Conservation (phyloP, 2,888 invertebrate species). For the Cyclophora albipunctata region DNA sequence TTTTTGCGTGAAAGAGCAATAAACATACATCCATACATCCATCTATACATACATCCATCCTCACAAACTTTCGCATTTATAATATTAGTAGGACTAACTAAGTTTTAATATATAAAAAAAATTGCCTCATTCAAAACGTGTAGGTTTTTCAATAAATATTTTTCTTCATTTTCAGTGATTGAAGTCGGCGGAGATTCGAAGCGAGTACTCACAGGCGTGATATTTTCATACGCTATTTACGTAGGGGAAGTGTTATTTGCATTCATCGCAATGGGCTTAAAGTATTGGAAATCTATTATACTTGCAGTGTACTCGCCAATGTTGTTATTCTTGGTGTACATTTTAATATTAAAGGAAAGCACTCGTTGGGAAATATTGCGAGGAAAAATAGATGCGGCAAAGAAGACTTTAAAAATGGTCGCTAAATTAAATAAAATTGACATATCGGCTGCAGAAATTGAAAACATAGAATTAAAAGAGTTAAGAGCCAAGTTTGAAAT, state of each 20-base stretch:
- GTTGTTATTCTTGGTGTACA: constrained; percentile 38
- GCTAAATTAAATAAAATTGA: constrained; percentile 44
- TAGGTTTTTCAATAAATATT: not conserved
- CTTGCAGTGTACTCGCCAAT: constrained; percentile 44
- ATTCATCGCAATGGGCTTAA: constrained; percentile 44
- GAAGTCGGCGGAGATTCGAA: constrained; percentile 57
- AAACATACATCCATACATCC: too few relatives aligned
- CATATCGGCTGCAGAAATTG: constrained; percentile 37
- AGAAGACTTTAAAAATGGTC: constrained; percentile 35
- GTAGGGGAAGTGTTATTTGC: constrained; percentile 53
- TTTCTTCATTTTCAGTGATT: constrained; percentile 42
- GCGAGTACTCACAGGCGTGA: constrained; percentile 47
- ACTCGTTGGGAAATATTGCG: constrained; percentile 54
- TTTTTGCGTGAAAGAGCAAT: too few relatives aligned
- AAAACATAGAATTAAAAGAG: constrained; percentile 38
- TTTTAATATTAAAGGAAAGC: constrained; percentile 44
- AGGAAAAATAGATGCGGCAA: constrained; percentile 44
- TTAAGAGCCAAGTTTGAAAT: constrained; percentile 41
- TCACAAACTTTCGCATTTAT: too few relatives aligned
- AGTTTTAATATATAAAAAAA: too few relatives aligned
- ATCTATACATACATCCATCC: too few relatives aligned
- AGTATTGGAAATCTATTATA: constrained; percentile 52
- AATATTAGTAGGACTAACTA: too few relatives aligned
- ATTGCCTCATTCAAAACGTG: too few relatives aligned
- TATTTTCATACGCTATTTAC: constrained; percentile 53